Evolutionary conservation across 2,888 invertebrate genomes (phyloP), one percentile per base, ranked within the genome.

Genomic region (Campoplex nolae): DNA sequence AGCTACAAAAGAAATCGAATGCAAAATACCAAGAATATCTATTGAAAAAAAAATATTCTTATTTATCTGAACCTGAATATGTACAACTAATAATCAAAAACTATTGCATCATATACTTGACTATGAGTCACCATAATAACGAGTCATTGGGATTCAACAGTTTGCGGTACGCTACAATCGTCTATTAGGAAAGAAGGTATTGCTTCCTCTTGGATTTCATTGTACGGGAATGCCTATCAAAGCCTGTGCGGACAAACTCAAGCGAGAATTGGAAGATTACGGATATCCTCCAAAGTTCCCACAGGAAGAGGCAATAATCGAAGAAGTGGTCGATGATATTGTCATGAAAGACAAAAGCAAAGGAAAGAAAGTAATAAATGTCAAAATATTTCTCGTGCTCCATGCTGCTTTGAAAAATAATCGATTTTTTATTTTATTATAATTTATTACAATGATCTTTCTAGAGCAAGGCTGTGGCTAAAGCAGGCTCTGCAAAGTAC

Each of bases 141-240:
- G 28, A 32, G 18, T 45, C 32, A 45, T 28, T 76, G 7, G 23
- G 70, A 88, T 83, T 75, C 77, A 28, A 38, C 75, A 98, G 97
- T 99, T 99, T 96, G 97, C 98, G 18, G 96, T 97, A 81, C 97
- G 99, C 71, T 99, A 97, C 94, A 96, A 99, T 89, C 96, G 99
- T n/a, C 95, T 99, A 76, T 97, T 98, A 94, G 99, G 99, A 0
- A 98, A 98, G 93, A 96, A 96, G 91, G 98, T 97, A 16, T 95
- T 99, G 11, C 99, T 99, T 95, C 99, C 99, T 18, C 99, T 99
- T 95, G 99, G 98, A 3, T 98, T 99, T 91, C 99, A 99, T 94
- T 99, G 99, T 93, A 99, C 99, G 35, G 99, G 99, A 70, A 99
- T 99, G 99, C 99, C 99, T 0, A 99, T 99, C 86, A 99, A 99